phyloP scores from a whole-genome alignment of 35 echinoderm and acorn worm genomes.

The Holothuria glaberrima region DNA sequence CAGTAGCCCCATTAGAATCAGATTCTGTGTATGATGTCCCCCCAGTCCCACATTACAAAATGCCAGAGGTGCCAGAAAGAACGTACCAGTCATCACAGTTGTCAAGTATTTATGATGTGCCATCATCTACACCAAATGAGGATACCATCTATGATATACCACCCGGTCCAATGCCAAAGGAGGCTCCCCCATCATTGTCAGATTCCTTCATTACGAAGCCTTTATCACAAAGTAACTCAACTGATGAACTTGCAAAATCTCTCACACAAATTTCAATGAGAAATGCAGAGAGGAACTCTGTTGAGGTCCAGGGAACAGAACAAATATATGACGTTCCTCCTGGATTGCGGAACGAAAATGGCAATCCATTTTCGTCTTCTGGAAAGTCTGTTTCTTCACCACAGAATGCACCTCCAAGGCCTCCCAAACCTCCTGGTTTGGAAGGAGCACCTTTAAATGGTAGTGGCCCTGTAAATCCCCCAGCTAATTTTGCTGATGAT shows the following conservation, averaged over 20 bases:
- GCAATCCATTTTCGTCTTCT: constrained; percentile 36
- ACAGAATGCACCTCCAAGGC: constrained; percentile 57
- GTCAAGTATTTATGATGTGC: constrained; percentile 47
- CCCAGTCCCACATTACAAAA: not conserved
- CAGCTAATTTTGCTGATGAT: not conserved
- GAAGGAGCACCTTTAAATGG: constrained; percentile 21
- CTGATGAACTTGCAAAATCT: constrained; percentile 51
- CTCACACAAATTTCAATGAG: constrained; percentile 37
- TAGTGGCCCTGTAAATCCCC: constrained; percentile 33
- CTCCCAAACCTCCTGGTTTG: constrained; percentile 40
- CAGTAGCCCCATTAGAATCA: not conserved
- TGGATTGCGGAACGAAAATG: not conserved
- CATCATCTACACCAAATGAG: not conserved
- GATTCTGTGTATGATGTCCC: constrained; percentile 41
- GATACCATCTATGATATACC: constrained; percentile 49
- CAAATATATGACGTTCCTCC: constrained; percentile 51
- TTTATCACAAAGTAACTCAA: constrained; percentile 28
- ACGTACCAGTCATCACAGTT: not conserved
- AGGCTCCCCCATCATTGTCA: constrained; percentile 25
- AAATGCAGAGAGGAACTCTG: constrained; percentile 37
- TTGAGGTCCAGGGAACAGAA: not conserved
- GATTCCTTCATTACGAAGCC: constrained; percentile 1
- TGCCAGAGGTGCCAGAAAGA: constrained; percentile 26
- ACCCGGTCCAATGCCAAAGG: constrained; percentile 17
- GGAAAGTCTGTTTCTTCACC: not conserved